Conservation (phyloP, 2,888 invertebrate species). For the Steinernema hermaphroditum region DNA sequence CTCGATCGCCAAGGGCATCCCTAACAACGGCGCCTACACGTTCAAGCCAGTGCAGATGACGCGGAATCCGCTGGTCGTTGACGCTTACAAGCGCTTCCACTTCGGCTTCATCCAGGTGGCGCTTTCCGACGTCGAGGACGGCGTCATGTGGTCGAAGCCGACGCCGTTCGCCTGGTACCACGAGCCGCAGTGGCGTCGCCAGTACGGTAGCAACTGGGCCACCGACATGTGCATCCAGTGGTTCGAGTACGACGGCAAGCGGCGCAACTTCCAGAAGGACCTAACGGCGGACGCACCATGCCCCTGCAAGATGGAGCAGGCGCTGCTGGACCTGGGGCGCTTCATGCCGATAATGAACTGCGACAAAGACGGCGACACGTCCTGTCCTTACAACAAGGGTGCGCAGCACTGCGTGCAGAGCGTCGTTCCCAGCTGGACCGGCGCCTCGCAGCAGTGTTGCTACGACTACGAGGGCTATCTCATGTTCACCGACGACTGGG, state of each 20-base stretch:
- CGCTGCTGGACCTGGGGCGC: slow-evolving; percentile 82
- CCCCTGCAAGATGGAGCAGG: slow-evolving; percentile 85
- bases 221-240: slow-evolving; percentile 83
- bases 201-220: slow-evolving; percentile 82
- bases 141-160: slow-evolving; percentile 84
- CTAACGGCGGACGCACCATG: slow-evolving; percentile 71
- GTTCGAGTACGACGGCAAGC: slow-evolving; percentile 71
- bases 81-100: slow-evolving; percentile 56
- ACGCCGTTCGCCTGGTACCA: slow-evolving; percentile 84
- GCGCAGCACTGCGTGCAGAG: slow-evolving; percentile 90
- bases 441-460: slow-evolving; percentile 87
- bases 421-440: slow-evolving; percentile 67
- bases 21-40: slow-evolving; percentile 53
- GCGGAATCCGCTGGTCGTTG: slow-evolving; percentile 43
- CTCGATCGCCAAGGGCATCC: slow-evolving; percentile 48
- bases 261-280: slow-evolving; percentile 60
- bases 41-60: slow-evolving; percentile 50
- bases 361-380: slow-evolving; percentile 83
- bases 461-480: slow-evolving; percentile 87
- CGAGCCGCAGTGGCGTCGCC: slow-evolving; percentile 80
- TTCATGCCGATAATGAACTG: slow-evolving; percentile 87
- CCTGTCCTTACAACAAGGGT: slow-evolving; percentile 84
- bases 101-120: slow-evolving; percentile 59
- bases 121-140: slow-evolving; percentile 60
- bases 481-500: slow-evolving; percentile 91